Base-by-base conservation (phyloP, 2,797 vertebrate genomes). In the Sebastes matsubarae region DNA sequence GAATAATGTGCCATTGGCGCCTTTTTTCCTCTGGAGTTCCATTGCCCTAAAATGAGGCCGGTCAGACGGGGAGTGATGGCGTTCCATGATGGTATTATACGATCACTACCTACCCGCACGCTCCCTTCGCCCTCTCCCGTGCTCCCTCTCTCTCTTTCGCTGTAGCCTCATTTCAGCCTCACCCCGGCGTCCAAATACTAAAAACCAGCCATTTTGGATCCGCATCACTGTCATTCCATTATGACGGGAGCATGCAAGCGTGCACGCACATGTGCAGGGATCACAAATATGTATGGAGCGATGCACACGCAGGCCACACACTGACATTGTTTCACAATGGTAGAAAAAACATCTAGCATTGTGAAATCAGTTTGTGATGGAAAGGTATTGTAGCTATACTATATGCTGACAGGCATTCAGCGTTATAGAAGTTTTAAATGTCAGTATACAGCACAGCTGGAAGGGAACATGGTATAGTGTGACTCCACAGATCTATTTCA, bases 11-110 rank as follows among this genome's bases (percentile, higher is more conserved):
- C 91, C 87, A 90, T 90, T 87, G 90, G 88, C 63, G 75, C 86
- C 84, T 88, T 90, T 50, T 52, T 91, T 90, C 82, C 89, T 86
- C 86, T 83, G 75, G 84, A 88, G 86, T 86, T 91, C 82, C 88
- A 82, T 89, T 93, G 88, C 90, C 92, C 93, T 94, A 92, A 94
- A 94, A 94, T 93, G 93, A 93, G 89, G 82, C 86, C 74, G 90
- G 91, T 95, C 91, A 93, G 89, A 90, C 30, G 36, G 82, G 87
- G 92, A 92, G 89, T 72, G 88, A 88, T 93, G 83, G 84, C 65
- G 67, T 85, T 85, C 71, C 80, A 65, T 86, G 84, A 90, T 87
- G 87, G 87, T 91, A 91, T 93, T 94, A 91, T 92, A 88, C 86
- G 86, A 93, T 92, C 78, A 82, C 89, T 92, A 82, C 83, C 79